phyloP scores from a whole-genome alignment of 2,113 vertebrate species.

The Mesitornis unicolor region DNA sequence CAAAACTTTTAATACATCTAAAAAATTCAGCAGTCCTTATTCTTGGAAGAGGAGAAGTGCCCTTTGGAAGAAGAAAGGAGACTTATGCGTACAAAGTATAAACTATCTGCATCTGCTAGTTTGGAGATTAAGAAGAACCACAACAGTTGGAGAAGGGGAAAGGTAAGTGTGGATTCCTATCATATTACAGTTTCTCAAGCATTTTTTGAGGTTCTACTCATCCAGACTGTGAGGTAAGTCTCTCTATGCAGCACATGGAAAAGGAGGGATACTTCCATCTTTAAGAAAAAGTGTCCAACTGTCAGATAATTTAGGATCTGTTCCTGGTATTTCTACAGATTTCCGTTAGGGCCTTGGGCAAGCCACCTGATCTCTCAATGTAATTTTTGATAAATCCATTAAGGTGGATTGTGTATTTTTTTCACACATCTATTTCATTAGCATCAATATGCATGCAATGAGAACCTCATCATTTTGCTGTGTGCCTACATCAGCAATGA shows the following conservation, averaged over 20 bases:
- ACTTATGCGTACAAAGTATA: accelerated
- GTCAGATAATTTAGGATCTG: not conserved
- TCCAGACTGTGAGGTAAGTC: not conserved
- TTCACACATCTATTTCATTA: not conserved
- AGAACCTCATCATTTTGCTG: not conserved
- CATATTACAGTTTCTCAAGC: not conserved
- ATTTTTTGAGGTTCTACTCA: not conserved
- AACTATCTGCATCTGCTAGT: not conserved
- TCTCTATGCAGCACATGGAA: not conserved
- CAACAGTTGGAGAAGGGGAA: not conserved
- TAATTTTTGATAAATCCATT: not conserved
- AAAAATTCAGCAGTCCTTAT: not conserved
- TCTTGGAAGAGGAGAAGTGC: not conserved
- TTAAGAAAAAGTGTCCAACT: not conserved
- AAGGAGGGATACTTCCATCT: not conserved
- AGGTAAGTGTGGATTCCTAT: not conserved
- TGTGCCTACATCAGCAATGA: not conserved
- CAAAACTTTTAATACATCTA: not conserved
- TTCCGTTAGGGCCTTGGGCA: not conserved
- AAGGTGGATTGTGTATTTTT: not conserved
- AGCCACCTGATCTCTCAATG: not conserved
- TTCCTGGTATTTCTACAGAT: not conserved
- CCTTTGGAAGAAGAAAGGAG: not conserved
- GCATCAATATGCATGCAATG: not conserved
- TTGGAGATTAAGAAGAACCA: not conserved